A percentile compares a stretch with the other conserved stretches of the same genome.
Evolutionary conservation across 2,888 invertebrate genomes (phyloP).

Genomic region (Agrypnus murinus): DNA sequence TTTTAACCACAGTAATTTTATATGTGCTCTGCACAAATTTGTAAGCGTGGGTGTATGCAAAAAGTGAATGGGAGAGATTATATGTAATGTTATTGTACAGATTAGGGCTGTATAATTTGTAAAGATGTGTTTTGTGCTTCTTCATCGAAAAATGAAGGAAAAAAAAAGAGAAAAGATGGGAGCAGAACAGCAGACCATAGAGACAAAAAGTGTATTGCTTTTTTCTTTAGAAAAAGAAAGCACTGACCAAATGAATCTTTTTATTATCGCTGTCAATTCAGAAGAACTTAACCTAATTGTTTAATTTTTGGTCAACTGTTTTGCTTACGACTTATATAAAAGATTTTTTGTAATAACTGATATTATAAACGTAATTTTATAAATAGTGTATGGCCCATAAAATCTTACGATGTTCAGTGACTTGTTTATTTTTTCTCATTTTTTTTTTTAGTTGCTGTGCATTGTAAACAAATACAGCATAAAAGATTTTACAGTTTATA

Average conservation of each 20-base stretch:
- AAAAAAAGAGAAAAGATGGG: neutral
- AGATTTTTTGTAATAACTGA: slow-evolving; percentile 20
- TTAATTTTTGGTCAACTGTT: slow-evolving; percentile 29
- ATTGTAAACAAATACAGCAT: slow-evolving; percentile 15
- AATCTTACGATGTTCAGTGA: too few species aligned
- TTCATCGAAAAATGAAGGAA: neutral
- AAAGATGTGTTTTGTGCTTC: slow-evolving; percentile 43
- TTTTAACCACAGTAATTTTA: slow-evolving; percentile 64
- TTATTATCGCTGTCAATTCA: slow-evolving; percentile 24
- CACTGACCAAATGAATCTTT: slow-evolving; percentile 29
- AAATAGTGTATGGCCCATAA: too few species aligned
- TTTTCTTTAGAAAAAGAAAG: slow-evolving; percentile 11
- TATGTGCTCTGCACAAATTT: slow-evolving; percentile 62
- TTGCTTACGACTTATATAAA: slow-evolving; percentile 15
- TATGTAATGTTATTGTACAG: slow-evolving; percentile 62
- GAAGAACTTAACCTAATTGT: slow-evolving; percentile 1
- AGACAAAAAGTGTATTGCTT: neutral
- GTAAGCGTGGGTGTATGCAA: slow-evolving; percentile 56
- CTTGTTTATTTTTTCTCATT: neutral
- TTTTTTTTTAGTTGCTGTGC: neutral
- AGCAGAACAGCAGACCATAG: slow-evolving; percentile 12
- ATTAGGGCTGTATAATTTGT: slow-evolving; percentile 65
- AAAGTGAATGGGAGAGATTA: slow-evolving; percentile 54
- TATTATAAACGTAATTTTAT: slow-evolving; percentile 14
- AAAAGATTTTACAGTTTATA: slow-evolving; percentile 6